These are phyloP conservation scores for Limnephilus auricula DNA, from an alignment of 2,888 invertebrate genomes.

Conservation along the genomic window DNA sequence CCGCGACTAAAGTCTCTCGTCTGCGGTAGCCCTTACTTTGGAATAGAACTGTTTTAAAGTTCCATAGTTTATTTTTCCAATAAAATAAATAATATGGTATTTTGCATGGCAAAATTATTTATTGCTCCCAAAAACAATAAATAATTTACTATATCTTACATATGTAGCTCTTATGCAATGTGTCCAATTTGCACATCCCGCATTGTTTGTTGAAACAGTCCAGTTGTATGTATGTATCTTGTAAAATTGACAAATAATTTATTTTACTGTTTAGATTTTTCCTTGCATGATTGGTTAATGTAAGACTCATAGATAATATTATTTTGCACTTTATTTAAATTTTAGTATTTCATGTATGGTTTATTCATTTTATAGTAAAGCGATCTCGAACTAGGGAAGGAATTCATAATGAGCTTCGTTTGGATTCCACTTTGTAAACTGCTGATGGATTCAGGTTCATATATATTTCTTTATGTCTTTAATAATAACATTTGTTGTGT, in stretches of 20 bases:
- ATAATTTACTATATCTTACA: background rate
- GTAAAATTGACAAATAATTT: background rate
- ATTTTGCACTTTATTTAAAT: background rate
- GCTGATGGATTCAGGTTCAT: slow-evolving; percentile 52
- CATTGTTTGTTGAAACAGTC: background rate
- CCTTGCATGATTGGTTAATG: background rate
- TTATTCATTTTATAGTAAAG: slow-evolving; percentile 63
- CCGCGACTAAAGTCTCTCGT: no score
- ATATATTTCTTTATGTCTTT: slow-evolving; percentile 31
- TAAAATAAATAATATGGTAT: background rate
- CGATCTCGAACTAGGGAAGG: slow-evolving; percentile 64
- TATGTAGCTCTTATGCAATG: background rate
- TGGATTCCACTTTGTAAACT: slow-evolving; percentile 49
- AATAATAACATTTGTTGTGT: slow-evolving; percentile 23
- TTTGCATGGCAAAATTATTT: background rate
- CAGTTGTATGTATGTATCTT: background rate
- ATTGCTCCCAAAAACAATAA: no score
- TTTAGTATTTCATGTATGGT: slow-evolving; percentile 37
- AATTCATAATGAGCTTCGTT: slow-evolving; percentile 55
- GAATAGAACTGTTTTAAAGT: no score
- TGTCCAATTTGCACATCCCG: background rate
- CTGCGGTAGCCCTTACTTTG: background rate
- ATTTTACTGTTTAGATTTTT: background rate
- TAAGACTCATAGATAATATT: background rate
- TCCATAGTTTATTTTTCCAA: no score